Conservation (phyloP, 1,140 invertebrate species). For the Drosophila rhopaloa region DNA sequence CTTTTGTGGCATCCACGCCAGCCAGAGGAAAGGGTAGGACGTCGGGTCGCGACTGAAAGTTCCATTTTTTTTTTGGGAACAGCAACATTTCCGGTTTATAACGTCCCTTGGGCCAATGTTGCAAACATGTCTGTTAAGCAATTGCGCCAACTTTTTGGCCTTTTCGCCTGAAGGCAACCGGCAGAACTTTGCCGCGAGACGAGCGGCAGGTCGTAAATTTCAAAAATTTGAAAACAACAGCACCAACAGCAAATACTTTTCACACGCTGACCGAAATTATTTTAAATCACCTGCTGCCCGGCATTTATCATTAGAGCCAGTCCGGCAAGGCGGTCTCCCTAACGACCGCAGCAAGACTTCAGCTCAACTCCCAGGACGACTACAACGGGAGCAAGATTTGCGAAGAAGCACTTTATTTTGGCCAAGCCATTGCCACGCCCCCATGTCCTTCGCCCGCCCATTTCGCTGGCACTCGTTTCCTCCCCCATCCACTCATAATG, state of each 20-base stretch:
- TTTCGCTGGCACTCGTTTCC: conserved; percentile 13
- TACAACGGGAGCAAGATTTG: conserved; percentile 64
- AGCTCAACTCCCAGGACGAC: conserved; percentile 51
- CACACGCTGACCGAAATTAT: conserved; percentile 76
- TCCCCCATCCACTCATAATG: conserved; percentile 59
- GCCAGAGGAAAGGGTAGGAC: conserved; percentile 22
- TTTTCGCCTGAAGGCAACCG: conserved; percentile 26
- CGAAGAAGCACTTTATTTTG: conserved; percentile 77
- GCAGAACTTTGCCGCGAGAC: conserved; percentile 26
- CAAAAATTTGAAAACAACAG: conserved; percentile 76
- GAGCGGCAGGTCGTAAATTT: conserved; percentile 76
- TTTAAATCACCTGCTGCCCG: conserved; percentile 82
- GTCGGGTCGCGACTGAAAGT: conserved; percentile 70
- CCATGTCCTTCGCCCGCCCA: conserved; percentile 21
- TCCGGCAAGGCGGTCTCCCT: conserved; percentile 28
- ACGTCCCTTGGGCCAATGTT: conserved; percentile 21
- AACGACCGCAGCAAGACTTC: conserved; percentile 63
- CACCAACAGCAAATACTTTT: conserved; percentile 67
- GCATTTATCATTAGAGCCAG: conserved; percentile 75
- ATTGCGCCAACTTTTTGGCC: conserved; percentile 59
- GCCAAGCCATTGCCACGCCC: conserved; percentile 63
- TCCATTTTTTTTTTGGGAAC: conserved; percentile 18
- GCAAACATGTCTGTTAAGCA: conserved; percentile 44
- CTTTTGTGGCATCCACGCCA: conserved; percentile 63
- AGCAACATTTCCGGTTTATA: conserved; percentile 17